These are phyloP conservation scores for Drosophila pruinosa DNA, from an alignment of 1,140 invertebrate species.

Conservation along the genomic window DNA sequence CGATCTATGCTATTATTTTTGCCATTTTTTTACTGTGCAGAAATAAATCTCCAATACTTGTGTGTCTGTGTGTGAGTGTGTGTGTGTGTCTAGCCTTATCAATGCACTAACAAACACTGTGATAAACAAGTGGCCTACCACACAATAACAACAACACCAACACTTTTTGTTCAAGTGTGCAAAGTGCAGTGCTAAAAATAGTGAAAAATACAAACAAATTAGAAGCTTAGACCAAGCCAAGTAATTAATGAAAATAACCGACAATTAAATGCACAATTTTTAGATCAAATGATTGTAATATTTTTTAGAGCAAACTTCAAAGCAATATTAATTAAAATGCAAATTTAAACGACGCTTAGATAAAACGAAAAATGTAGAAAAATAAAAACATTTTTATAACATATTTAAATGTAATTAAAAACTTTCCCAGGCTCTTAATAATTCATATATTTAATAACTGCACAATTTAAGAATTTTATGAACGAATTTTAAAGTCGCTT, in stretches of 20 bases:
- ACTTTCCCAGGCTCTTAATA: too few species aligned
- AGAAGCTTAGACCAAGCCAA: neutral
- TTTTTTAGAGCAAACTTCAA: neutral
- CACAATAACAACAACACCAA: neutral
- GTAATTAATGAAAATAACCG: neutral
- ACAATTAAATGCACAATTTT: neutral
- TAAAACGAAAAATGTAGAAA: neutral
- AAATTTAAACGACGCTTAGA: neutral
- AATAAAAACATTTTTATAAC: neutral
- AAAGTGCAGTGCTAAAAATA: constrained; percentile 11
- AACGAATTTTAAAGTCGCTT: neutral
- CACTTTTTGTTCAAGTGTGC: constrained; percentile 3
- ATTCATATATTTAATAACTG: too few species aligned
- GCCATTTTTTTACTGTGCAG: constrained; percentile 9
- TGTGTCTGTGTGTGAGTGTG: constrained; percentile 5
- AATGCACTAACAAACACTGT: constrained; percentile 37
- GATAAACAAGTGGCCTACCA: constrained; percentile 45
- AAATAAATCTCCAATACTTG: neutral
- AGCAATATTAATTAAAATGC: neutral
- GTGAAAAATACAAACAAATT: neutral
- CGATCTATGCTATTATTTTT: constrained; percentile 17
- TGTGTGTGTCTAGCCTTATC: constrained; percentile 16
- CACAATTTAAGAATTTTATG: neutral
- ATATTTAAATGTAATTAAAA: neutral
- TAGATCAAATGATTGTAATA: neutral